Conservation (phyloP, 2,888 invertebrate genomes). For the Penaeus monodon region DNA sequence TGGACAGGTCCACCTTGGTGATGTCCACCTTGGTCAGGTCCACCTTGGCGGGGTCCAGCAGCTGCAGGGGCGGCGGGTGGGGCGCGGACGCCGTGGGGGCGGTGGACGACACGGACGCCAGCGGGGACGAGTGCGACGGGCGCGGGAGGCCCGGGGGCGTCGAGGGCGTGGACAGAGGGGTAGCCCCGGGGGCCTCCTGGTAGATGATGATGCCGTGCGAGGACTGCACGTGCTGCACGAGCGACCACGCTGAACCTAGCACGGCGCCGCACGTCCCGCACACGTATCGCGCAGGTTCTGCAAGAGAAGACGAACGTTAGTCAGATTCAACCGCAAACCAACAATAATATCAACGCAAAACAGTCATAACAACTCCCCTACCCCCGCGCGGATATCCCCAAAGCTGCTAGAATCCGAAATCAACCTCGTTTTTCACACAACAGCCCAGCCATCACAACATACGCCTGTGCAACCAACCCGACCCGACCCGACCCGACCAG, state of each 20-base stretch:
- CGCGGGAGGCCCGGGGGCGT: constrained; percentile 63
- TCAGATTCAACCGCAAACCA: not conserved
- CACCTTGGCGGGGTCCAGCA: constrained; percentile 64
- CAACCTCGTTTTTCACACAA: too few species aligned
- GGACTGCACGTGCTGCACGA: constrained; percentile 94
- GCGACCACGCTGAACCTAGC: constrained; percentile 92
- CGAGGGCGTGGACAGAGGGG: constrained; percentile 61
- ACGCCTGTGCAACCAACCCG: too few species aligned
- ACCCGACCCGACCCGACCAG: too few species aligned
- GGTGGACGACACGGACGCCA: constrained; percentile 62
- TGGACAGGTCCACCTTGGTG: constrained; percentile 62
- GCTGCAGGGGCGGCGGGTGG: constrained; percentile 66
- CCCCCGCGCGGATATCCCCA: not conserved
- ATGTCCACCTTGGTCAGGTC: constrained; percentile 64
- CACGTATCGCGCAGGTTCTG: constrained; percentile 94
- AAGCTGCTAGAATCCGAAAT: not conserved
- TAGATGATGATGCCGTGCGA: constrained; percentile 95
- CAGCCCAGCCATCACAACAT: too few species aligned
- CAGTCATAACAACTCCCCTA: not conserved
- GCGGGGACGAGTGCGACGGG: constrained; percentile 61
- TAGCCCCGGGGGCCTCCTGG: constrained; percentile 68
- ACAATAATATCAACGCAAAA: not conserved
- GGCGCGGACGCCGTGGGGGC: constrained; percentile 64
- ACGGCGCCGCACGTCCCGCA: constrained; percentile 94
- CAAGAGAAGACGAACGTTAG: constrained; percentile 68